Conservation (phyloP, 2,113 vertebrate genomes). For the Ursus arctos region DNA sequence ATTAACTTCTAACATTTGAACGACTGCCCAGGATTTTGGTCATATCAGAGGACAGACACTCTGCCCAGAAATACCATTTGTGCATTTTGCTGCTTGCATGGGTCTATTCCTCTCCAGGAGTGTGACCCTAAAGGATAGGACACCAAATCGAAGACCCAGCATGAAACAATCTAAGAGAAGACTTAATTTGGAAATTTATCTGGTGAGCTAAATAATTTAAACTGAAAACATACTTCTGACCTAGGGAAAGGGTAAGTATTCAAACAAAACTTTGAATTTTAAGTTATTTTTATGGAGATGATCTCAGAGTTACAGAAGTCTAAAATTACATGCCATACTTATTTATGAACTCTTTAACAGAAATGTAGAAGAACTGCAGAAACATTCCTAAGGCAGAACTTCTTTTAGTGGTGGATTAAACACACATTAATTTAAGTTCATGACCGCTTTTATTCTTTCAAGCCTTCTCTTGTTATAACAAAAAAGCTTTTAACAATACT, state of each 20-base stretch:
- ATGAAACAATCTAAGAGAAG: background rate
- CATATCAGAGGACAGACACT: background rate
- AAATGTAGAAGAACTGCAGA: background rate
- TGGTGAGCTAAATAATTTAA: background rate
- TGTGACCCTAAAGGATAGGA: background rate
- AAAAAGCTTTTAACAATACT: background rate
- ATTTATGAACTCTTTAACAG: background rate
- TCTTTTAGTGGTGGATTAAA: background rate
- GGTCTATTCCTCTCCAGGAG: background rate
- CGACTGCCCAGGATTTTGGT: background rate
- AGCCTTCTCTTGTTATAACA: background rate
- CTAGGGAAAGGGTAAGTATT: background rate
- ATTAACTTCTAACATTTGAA: background rate
- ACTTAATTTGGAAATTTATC: background rate
- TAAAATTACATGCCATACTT: background rate
- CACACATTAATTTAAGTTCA: background rate
- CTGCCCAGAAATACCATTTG: background rate
- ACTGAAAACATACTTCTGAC: background rate
- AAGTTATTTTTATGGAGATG: background rate
- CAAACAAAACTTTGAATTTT: background rate
- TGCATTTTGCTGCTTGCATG: background rate
- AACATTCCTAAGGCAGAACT: background rate
- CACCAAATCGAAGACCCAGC: background rate
- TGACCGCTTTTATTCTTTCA: background rate
- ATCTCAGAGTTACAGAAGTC: background rate